Base-by-base conservation (phyloP, 2,113 vertebrate genomes). In the Fregata magnificens region DNA sequence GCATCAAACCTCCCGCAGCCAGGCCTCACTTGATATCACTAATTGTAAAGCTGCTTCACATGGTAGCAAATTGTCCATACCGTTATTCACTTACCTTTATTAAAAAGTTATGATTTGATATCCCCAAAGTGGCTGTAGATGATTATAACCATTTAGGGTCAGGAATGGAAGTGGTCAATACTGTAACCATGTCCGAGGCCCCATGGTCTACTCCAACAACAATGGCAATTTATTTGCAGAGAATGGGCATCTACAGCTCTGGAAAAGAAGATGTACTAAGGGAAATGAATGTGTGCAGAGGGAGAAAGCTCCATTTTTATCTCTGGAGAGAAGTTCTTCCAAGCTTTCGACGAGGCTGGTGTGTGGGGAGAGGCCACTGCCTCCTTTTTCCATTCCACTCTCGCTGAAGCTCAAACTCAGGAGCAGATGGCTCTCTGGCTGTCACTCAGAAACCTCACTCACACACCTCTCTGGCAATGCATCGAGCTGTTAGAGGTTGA, bases 161-260 rank as follows among this genome's bases (percentile, higher is more conserved):
- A 59, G 17, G 56, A 92, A 83, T 8, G 11, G n/a, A 86, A 89
- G 32, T 11, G 18, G 29, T 16, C 16, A 71, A 66, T 61, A 58
- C 19, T n/a, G 8, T 10, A 71, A 84, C 17, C 13, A 25, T 0
- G 3, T 53, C 19, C 1, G 1, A 81, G 21, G 11, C 58, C 62
- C 16, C 45, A 67, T 38, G 6, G 6, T 50, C 31, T 78, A 14
- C 44, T 58, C 59, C 61, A 56, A 42, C 8, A 61, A 40, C 3
- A 6, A 34, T 7, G 15, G 21, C 6, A 44, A 52, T 34, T 36
- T 55, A 38, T 63, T 61, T 72, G 26, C 20, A 76, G 34, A 66
- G 4, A 56, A 47, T 1, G 11, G 47, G 28, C 13, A 50, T n/a
- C 61, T 58, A 17, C 38, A 80, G 8, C 26, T 71, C 28, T 14